Conservation (phyloP, 2,888 invertebrate species). For the Hirtodrosophila duncani region DNA sequence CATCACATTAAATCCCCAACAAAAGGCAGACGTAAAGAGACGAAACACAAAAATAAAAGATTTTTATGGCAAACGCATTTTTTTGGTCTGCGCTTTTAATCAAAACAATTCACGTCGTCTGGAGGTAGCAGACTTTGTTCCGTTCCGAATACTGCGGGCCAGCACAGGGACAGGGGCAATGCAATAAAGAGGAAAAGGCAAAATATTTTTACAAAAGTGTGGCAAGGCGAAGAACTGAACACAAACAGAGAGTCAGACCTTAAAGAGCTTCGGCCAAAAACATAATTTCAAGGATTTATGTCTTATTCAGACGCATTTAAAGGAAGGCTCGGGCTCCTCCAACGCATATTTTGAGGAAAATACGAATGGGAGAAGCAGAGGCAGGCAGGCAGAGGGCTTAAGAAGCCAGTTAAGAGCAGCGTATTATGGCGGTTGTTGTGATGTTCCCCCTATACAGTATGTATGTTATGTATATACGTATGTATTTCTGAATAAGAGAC, state of each 20-base stretch:
- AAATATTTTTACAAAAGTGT: conserved; percentile 47
- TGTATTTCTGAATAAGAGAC: no score
- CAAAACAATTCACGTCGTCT: conserved; percentile 62
- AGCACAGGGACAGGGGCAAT: neutral
- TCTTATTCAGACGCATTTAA: conserved; percentile 57
- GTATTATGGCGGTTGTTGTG: no score
- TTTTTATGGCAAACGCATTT: conserved; percentile 25
- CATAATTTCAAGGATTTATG: conserved; percentile 69
- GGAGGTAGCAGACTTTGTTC: neutral
- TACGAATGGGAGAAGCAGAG: neutral
- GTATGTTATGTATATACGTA: no score
- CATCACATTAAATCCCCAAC: conserved; percentile 33
- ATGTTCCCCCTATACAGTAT: no score
- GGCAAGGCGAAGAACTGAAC: conserved; percentile 27
- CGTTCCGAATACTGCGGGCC: neutral
- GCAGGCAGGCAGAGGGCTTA: no score
- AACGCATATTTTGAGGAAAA: no score
- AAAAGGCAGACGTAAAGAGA: conserved; percentile 26
- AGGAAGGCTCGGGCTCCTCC: neutral
- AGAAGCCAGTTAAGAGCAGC: no score
- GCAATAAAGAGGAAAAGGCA: conserved; percentile 28
- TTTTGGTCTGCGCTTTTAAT: conserved; percentile 50
- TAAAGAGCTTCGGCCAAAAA: conserved; percentile 24
- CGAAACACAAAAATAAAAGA: neutral
- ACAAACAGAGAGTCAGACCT: neutral